These are phyloP conservation scores for Exaiptasia diaphana DNA, from an alignment of 64 coral and sea anemone species.

Conservation along the genomic window DNA sequence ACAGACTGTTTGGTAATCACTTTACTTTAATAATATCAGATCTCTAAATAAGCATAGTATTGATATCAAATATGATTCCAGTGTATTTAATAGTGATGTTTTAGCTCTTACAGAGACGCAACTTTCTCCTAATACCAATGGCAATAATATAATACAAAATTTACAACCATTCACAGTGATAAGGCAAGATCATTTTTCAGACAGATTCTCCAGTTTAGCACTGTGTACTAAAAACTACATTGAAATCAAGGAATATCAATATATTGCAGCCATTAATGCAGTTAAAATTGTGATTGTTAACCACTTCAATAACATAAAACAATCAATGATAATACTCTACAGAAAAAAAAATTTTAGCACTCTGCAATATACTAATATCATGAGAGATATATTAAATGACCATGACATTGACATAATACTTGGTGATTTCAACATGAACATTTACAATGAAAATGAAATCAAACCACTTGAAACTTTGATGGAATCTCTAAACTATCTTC, in stretches of 20 bases:
- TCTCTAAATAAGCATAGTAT: slow-evolving; percentile 8
- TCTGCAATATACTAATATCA: slow-evolving; percentile 6
- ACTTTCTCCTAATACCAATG: not conserved
- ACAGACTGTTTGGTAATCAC: not conserved
- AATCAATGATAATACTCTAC: slow-evolving; percentile 38
- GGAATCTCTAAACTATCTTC: not conserved
- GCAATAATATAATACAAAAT: slow-evolving; percentile 18
- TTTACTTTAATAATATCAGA: not conserved
- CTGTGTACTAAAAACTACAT: slow-evolving; percentile 32
- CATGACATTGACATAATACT: slow-evolving; percentile 13
- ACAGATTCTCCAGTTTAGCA: slow-evolving; percentile 49
- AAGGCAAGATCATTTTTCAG: slow-evolving; percentile 39
- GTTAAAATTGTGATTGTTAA: slow-evolving; percentile 18
- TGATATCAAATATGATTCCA: slow-evolving; percentile 4
- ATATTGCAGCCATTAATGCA: slow-evolving; percentile 27
- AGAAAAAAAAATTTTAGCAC: slow-evolving; percentile 45
- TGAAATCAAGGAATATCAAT: slow-evolving; percentile 28
- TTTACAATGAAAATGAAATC: slow-evolving; percentile 14
- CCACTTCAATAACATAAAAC: not conserved
- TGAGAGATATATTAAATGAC: not conserved
- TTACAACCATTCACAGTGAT: slow-evolving; percentile 16
- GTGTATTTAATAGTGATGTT: not conserved
- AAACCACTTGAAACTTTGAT: slow-evolving; percentile 19
- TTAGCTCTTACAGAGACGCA: slow-evolving; percentile 13
- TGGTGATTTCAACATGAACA: slow-evolving; percentile 11